phyloP scores from a whole-genome alignment of 2,888 invertebrate genomes.

The Eumerus sabulonum region DNA sequence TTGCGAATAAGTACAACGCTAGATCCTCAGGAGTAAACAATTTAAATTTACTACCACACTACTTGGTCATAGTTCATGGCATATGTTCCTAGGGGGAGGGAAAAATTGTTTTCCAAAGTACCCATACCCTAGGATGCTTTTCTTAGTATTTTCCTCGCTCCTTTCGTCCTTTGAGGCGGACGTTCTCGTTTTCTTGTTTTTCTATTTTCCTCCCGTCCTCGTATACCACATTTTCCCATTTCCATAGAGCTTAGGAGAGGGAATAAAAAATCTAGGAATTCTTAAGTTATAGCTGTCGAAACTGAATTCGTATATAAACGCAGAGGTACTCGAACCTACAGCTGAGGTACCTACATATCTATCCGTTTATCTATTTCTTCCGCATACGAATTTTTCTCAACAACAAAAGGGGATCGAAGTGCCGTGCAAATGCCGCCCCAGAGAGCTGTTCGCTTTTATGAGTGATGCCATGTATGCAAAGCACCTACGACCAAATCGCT shows the following conservation, averaged over 20 bases:
- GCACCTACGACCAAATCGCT: slow-evolving; percentile 58
- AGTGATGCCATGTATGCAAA: slow-evolving; percentile 65
- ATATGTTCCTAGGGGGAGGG: slow-evolving; percentile 41
- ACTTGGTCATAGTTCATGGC: slow-evolving; percentile 68
- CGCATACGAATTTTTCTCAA: slow-evolving; percentile 53
- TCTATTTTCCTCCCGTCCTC: not conserved
- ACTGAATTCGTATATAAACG: slow-evolving; percentile 49
- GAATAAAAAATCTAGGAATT: slow-evolving; percentile 60
- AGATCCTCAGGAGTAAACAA: slow-evolving; percentile 60
- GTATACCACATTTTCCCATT: slow-evolving; percentile 54
- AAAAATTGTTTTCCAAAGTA: slow-evolving; percentile 62
- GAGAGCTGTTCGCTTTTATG: slow-evolving; percentile 66
- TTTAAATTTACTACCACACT: slow-evolving; percentile 62
- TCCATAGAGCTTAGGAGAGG: slow-evolving; percentile 23
- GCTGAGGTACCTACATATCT: slow-evolving; percentile 44
- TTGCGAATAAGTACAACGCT: slow-evolving; percentile 6
- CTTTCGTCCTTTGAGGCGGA: not conserved
- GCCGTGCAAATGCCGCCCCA: slow-evolving; percentile 61
- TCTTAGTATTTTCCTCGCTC: slow-evolving; percentile 5
- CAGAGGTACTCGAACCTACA: too few relatives aligned
- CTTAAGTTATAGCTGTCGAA: slow-evolving; percentile 67
- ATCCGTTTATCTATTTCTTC: slow-evolving; percentile 65
- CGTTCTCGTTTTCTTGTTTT: slow-evolving; percentile 20
- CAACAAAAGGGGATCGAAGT: slow-evolving; percentile 41
- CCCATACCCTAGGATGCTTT: slow-evolving; percentile 37